Conservation (phyloP, 2,113 vertebrate species). For the Myotis lucifugus region DNA sequence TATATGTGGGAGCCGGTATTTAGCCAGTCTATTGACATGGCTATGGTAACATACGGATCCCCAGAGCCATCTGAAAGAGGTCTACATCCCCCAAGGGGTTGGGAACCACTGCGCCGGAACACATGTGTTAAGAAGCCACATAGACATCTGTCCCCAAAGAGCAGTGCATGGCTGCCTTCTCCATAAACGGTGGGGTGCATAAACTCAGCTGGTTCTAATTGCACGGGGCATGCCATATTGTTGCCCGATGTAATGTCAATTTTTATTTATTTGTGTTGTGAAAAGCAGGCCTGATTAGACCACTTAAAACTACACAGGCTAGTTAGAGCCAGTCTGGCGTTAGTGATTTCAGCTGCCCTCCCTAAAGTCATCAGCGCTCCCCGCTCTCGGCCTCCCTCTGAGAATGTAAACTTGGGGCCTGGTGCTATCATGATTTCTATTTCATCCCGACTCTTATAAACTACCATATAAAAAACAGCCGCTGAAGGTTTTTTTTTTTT, state of each 20-base stretch:
- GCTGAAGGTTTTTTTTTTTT: slow-evolving; percentile 49
- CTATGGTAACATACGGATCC: background rate
- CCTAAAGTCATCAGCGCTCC: slow-evolving; percentile 27
- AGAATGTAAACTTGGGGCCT: slow-evolving; percentile 75
- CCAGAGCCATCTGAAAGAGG: slow-evolving; percentile 27
- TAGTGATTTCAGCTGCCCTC: slow-evolving; percentile 76
- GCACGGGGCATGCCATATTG: slow-evolving; percentile 46
- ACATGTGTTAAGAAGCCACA: slow-evolving; percentile 54
- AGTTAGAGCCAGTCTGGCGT: slow-evolving; percentile 53
- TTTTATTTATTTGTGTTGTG: slow-evolving; percentile 78
- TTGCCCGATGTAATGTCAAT: slow-evolving; percentile 60
- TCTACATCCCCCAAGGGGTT: background rate
- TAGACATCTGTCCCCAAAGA: slow-evolving; percentile 72
- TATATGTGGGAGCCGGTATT: background rate
- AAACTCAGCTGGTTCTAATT: slow-evolving; percentile 76
- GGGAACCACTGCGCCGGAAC: slow-evolving; percentile 32
- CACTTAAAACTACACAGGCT: slow-evolving; percentile 73
- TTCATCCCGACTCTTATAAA: slow-evolving; percentile 76
- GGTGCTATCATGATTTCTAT: slow-evolving; percentile 69
- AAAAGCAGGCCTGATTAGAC: slow-evolving; percentile 66
- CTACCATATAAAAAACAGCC: slow-evolving; percentile 79
- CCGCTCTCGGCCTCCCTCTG: slow-evolving; percentile 58
- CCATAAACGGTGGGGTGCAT: slow-evolving; percentile 48
- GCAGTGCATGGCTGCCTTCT: slow-evolving; percentile 54
- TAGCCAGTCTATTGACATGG: background rate